Evolutionary conservation across 1,140 invertebrate genomes (phyloP), one percentile per base, ranked within the genome.

Genomic region (Proales similis): DNA sequence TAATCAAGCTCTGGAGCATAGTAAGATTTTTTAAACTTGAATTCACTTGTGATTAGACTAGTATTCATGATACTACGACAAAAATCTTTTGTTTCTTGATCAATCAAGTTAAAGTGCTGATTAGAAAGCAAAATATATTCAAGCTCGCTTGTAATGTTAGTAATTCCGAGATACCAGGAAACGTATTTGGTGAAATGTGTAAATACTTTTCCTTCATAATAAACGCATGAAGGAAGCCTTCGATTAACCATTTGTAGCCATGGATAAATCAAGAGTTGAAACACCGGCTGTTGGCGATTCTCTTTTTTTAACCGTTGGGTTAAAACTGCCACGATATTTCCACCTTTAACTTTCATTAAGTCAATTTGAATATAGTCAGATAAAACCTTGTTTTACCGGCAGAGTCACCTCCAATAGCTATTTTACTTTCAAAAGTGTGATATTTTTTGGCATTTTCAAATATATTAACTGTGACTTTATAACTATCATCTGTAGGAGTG

Each of bases 191-290:
- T 42, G 17, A 42, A 39, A 27, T 42, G 9, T 26, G 51, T 57
- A 9, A 42, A 29, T 7, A 42, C 17, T n/a, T 42, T 20, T 26
- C 17, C 17, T 42, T 57, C 45, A 17, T 57, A 43, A 17, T 29
- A 17, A 27, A 46, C n/a, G 42, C 66, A 70, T 2, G 73, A 75
- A 7, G 73, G 72, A 4, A 70, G 71, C 49, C 64, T 65, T 33
- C 72, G 69, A 65, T 72, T 68, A n/a, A 72, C 45, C 38, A 70
- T 66, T 49, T 72, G 71, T 2, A 72, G 51, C 6, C 67, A 65
- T 2, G 71, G 71, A 53, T 70, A 71, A n/a, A 72, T 71, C 0
- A 74, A 65, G 22, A 73, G 63, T 63, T 73, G 69, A 7, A 67
- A 61, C 48, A 53, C 57, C 7, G 68, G 33, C 66, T 68, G 66